Evolutionary conservation across 2,888 invertebrate species (phyloP), one percentile per base, ranked within the genome.

Genomic region (Acanthococcus lagerstroemiae): DNA sequence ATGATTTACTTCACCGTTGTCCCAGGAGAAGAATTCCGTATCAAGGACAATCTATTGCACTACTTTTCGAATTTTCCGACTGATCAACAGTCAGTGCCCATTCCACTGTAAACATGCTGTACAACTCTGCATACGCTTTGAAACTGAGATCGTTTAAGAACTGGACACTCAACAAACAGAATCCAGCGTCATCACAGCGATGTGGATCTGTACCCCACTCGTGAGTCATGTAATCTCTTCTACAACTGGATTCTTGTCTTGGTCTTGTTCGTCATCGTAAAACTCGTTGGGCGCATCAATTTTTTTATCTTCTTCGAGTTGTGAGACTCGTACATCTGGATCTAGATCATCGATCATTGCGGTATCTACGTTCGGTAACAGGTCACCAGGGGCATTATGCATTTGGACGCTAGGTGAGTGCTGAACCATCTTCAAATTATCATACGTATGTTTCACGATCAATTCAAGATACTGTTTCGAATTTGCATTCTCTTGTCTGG

Each of bases 361-460:
- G 9, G 68, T 66, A 26, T 72, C 72, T 15, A 69, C 68, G 7
- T 67, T 67, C n/a, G 69, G 68, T 25, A 71, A 67, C 55, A 68
- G 73, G 54, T 71, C 75, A 78, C 86, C 86, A 15, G 95, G 95
- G 2, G 94, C 87, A 74, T 94, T 91, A 57, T 95, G 90, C 94
- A 99, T 95, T 78, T 99, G 97, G 0, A 99, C 97, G 70, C 91
- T 93, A 0, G 95, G 95, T 0, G 96, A 92, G 74, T 91, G 88
- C 72, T 90, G 89, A 71, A 92, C 85, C 86, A 92, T 89, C 78
- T 91, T 92, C 44, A 97, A 79, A 76, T 95, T 96, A 74, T 97
- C 96, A 72, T 87, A 87, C 0, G 92, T 90, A 73, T 90, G 88
- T 72, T 79, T 78, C 0, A 90, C 86, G 69, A 99, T 93, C 1